These are phyloP conservation scores for Parazoanthus darwini DNA, from an alignment of 92 coral and sea anemone species.

Conservation along the genomic window DNA sequence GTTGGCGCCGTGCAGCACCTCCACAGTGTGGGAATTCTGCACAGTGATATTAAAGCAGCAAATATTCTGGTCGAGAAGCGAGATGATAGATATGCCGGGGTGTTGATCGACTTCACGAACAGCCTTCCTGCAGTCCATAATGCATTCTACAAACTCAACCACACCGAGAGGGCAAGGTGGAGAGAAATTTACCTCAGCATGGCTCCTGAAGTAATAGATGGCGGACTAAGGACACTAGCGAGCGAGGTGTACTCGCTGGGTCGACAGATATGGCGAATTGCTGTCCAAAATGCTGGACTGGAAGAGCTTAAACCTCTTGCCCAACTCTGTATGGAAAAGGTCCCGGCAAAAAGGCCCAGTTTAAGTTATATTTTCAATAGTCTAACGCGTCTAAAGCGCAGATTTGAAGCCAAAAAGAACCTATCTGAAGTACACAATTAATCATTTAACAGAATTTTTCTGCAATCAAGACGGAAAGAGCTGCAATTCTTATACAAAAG, in stretches of 20 bases:
- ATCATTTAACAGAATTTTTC: background rate
- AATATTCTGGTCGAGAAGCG: constrained; percentile 3
- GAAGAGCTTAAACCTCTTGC: background rate
- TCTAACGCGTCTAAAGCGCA: background rate
- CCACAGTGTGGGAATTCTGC: background rate
- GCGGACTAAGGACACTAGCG: background rate
- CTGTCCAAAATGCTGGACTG: background rate
- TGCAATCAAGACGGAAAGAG: too few species aligned
- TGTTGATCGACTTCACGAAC: constrained; percentile 1
- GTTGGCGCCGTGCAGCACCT: background rate
- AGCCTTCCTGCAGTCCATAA: background rate
- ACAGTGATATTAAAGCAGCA: background rate
- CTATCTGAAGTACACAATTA: background rate
- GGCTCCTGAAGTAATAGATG: background rate
- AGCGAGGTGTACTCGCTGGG: constrained; percentile 15
- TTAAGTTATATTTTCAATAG: background rate
- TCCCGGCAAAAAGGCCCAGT: background rate
- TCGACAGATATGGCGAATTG: background rate
- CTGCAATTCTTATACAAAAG: too few species aligned
- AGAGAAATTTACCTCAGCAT: background rate
- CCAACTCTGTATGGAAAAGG: background rate
- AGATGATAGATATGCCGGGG: background rate
- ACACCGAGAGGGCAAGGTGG: background rate
- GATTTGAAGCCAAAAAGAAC: background rate
- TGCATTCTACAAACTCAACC: background rate